phyloP scores from a whole-genome alignment of 2,113 vertebrate genomes.

The Cichladusa arquata region DNA sequence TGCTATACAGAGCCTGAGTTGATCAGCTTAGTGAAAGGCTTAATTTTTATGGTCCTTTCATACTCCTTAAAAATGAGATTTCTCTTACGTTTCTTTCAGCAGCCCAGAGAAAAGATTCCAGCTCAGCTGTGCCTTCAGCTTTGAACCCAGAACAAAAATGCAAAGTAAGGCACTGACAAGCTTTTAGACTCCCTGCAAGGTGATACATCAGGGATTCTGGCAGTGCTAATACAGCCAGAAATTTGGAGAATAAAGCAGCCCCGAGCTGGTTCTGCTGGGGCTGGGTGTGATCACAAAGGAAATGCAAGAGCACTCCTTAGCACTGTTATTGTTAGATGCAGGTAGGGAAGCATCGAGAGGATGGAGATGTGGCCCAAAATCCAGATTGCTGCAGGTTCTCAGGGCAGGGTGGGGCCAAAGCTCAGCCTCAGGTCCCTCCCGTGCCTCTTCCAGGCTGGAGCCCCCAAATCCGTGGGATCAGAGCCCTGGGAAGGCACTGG shows the following conservation, averaged over 20 bases:
- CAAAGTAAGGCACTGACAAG: conserved; percentile 42
- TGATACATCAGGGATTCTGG: conserved; percentile 26
- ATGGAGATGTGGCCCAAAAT: background rate
- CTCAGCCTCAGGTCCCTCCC: background rate
- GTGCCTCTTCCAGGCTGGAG: background rate
- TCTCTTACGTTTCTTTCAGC: conserved; percentile 28
- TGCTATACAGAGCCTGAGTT: conserved; percentile 25
- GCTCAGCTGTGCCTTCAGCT: background rate
- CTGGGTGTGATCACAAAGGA: background rate
- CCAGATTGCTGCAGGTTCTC: background rate
- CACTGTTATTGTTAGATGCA: background rate
- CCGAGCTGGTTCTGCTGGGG: background rate
- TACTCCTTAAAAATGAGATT: conserved; percentile 40
- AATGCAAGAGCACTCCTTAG: background rate
- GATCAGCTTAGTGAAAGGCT: conserved; percentile 64
- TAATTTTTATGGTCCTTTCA: conserved; percentile 50
- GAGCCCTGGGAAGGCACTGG: background rate
- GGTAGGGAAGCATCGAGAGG: background rate
- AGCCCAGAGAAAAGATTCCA: conserved; percentile 25
- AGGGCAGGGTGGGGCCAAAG: background rate
- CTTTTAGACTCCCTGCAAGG: conserved; percentile 41
- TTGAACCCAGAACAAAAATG: conserved; percentile 47
- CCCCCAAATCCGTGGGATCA: background rate
- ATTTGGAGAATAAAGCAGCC: background rate
- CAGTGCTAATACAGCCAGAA: background rate